Conservation (phyloP, 2,888 invertebrate species). For the Tenthredo notha region DNA sequence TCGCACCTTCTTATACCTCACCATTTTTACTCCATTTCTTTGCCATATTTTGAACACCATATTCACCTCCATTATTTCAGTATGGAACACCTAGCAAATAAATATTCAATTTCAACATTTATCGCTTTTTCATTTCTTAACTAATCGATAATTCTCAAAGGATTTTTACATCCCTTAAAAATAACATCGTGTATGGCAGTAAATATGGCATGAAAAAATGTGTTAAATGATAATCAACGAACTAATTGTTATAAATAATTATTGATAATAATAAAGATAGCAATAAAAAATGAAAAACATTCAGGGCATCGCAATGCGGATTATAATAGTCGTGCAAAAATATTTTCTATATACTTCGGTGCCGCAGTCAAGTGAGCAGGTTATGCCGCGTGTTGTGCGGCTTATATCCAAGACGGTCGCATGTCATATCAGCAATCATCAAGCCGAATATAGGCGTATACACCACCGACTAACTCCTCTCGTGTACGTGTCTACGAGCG, state of each 20-base stretch:
- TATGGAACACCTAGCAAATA: neutral
- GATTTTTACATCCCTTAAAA: neutral
- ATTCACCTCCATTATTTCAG: neutral
- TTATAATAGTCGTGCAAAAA: neutral
- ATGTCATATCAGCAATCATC: constrained; percentile 79
- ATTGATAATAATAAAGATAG: neutral
- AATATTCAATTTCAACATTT: neutral
- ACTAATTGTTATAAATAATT: neutral
- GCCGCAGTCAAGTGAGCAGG: constrained; percentile 52
- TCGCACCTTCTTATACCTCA: neutral
- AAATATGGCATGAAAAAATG: neutral
- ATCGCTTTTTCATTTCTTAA: neutral
- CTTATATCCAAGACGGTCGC: constrained; percentile 76
- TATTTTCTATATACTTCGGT: neutral
- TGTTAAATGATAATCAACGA: neutral
- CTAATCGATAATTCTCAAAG: neutral
- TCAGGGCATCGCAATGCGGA: constrained; percentile 48
- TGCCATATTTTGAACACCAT: neutral
- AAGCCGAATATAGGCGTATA: constrained; percentile 70
- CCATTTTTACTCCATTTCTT: constrained; percentile 7
- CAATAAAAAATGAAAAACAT: constrained; percentile 15
- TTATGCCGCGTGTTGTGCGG: constrained; percentile 71
- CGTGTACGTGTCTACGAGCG: constrained; percentile 27
- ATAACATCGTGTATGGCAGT: neutral
- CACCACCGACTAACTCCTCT: constrained; percentile 48